Percentiles rank a stretch among this genome's conserved stretches.
Evolutionary conservation across 2,113 vertebrate species (phyloP).

Genomic region (Prietella phreatophila): DNA sequence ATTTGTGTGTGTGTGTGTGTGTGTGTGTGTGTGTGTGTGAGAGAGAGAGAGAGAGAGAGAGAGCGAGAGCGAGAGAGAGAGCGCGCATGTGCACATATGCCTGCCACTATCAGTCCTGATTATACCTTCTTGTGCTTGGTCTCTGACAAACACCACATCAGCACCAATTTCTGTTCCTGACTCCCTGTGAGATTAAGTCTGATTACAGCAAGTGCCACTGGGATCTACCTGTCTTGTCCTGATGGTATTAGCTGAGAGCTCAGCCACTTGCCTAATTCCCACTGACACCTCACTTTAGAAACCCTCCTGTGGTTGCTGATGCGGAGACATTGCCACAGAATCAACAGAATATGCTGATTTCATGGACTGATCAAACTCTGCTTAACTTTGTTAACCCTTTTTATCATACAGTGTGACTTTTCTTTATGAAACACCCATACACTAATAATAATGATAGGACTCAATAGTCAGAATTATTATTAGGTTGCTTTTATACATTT

Average conservation of each 20-base stretch:
- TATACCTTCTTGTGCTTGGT: constrained; percentile 59
- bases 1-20: constrained; percentile 25
- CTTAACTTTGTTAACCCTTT: constrained; percentile 19
- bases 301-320: constrained; percentile 77
- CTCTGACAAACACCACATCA: constrained; percentile 82
- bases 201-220: constrained; percentile 82
- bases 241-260: constrained; percentile 73
- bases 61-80: no score
- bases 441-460: background rate
- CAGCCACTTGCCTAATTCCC: constrained; percentile 82
- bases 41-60: no score
- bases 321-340: constrained; percentile 25
- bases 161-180: constrained; percentile 81
- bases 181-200: constrained; percentile 79
- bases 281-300: constrained; percentile 93
- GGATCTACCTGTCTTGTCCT: constrained; percentile 76
- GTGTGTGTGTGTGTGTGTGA: constrained; percentile 21
- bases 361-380: constrained; percentile 23
- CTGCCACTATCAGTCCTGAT: constrained; percentile 67
- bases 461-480: background rate
- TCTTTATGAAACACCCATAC: background rate
- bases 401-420: background rate
- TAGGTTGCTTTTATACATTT: background rate
- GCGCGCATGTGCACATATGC: background rate
- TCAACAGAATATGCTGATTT: constrained; percentile 47